phyloP scores from a whole-genome alignment of 64 coral and sea anemone species.

The Stichodactyla helianthus region DNA sequence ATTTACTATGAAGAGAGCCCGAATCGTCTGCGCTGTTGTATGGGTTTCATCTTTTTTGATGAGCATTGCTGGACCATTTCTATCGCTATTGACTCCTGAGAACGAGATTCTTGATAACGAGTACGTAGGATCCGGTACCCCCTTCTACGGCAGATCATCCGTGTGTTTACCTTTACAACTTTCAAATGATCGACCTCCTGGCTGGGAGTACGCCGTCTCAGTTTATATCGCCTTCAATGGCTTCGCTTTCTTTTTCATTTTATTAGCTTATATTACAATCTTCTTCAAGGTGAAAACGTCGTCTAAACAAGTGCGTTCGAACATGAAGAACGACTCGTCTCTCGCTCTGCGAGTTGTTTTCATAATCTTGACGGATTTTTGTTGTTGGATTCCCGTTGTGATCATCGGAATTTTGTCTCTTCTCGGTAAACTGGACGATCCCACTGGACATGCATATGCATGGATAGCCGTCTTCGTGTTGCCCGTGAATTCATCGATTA shows the following conservation, averaged over 20 bases:
- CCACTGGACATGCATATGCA: background rate
- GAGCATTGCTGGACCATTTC: background rate
- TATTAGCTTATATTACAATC: conserved; percentile 16
- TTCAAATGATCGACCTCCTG: background rate
- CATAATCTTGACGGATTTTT: conserved; percentile 33
- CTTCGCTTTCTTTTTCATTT: conserved; percentile 14
- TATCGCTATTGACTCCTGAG: background rate
- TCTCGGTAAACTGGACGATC: background rate
- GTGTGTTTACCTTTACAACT: conserved; percentile 28
- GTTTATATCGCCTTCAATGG: conserved; percentile 25
- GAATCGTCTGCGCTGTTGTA: background rate
- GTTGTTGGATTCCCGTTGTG: conserved; percentile 31
- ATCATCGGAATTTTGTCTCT: conserved; percentile 14
- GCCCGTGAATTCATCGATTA: background rate
- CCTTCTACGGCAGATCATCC: conserved; percentile 3
- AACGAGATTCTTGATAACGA: background rate
- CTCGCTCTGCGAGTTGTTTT: conserved; percentile 5
- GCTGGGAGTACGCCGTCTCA: conserved; percentile 9
- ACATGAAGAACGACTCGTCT: conserved; percentile 10
- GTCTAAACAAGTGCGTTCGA: background rate
- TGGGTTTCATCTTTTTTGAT: conserved; percentile 5
- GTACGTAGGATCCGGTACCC: too few relatives aligned
- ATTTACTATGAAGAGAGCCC: background rate
- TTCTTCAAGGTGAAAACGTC: conserved; percentile 4
- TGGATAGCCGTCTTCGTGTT: conserved; percentile 21